Evolutionary conservation across 2,797 vertebrate species (phyloP).

Genomic region (Euphonia xanthogaster): DNA sequence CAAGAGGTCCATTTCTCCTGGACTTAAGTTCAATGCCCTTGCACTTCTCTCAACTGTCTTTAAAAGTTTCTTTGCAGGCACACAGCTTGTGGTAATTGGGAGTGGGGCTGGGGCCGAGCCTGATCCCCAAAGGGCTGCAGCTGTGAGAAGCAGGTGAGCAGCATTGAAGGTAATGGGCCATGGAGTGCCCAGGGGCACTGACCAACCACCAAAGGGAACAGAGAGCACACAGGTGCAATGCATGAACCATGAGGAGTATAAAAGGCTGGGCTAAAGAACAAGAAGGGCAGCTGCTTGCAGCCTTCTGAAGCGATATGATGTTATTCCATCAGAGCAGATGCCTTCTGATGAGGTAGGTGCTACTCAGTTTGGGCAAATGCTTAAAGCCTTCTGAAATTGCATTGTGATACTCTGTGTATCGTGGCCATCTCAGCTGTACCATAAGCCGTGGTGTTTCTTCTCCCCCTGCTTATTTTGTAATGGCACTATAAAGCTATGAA

Average conservation of each 20-base stretch:
- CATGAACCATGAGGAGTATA: not conserved
- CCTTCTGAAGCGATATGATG: not conserved
- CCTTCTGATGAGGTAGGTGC: not conserved
- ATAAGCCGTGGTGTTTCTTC: not conserved
- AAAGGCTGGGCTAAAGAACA: not conserved
- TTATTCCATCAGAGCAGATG: not conserved
- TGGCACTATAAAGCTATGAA: not conserved
- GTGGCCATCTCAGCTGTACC: not conserved
- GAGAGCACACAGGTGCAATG: not conserved
- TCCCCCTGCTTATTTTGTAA: not conserved
- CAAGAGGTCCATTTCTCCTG: not conserved
- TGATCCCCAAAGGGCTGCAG: not conserved
- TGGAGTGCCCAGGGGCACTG: not conserved
- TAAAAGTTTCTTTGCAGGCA: not conserved
- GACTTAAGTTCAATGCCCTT: not conserved
- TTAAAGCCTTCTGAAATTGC: not conserved
- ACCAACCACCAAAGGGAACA: not conserved
- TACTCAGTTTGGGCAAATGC: not conserved
- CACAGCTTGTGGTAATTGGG: not conserved
- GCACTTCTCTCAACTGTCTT: not conserved
- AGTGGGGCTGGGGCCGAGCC: fast-evolving
- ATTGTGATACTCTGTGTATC: not conserved
- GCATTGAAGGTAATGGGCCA: not conserved
- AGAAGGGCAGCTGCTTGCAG: not conserved
- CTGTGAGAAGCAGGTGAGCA: not conserved